A percentile compares a stretch with the other conserved stretches of the same genome.
These are phyloP conservation scores for Drosophila truncata DNA, from an alignment of 1,140 invertebrate genomes.

Conservation along the genomic window DNA sequence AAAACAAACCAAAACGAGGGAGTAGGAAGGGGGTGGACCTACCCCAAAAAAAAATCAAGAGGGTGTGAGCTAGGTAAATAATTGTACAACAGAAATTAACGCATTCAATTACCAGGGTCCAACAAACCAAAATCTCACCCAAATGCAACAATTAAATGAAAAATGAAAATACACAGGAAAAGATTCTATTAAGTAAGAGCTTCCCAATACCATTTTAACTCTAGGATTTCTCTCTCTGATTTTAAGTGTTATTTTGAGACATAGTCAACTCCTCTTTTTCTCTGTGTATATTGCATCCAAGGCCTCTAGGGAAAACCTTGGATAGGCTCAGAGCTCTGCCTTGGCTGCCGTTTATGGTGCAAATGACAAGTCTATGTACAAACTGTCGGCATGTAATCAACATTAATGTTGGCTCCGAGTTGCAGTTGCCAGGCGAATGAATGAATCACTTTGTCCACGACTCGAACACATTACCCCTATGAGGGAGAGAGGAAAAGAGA, in stretches of 20 bases:
- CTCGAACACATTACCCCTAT: constrained; percentile 30
- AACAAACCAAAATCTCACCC: constrained; percentile 34
- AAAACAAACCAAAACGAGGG: constrained; percentile 18
- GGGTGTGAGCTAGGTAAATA: constrained; percentile 54
- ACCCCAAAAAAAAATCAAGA: constrained; percentile 36
- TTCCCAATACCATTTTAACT: not conserved
- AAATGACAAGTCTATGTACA: constrained; percentile 75
- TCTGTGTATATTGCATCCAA: not conserved
- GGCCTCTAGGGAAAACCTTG: not conserved
- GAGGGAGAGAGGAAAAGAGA: not conserved
- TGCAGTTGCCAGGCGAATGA: constrained; percentile 59
- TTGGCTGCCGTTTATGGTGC: constrained; percentile 40
- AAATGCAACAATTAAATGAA: constrained; percentile 62
- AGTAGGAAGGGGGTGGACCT: constrained; percentile 18
- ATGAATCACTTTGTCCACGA: constrained; percentile 65
- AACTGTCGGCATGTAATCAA: constrained; percentile 73
- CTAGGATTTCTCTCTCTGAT: not conserved
- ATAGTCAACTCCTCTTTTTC: not conserved
- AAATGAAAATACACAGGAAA: not conserved
- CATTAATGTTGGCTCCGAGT: constrained; percentile 69
- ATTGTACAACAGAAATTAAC: constrained; percentile 66
- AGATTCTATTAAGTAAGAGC: not conserved
- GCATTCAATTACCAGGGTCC: constrained; percentile 25
- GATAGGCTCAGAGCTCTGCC: constrained; percentile 19
- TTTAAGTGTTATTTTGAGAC: not conserved